phyloP scores from a whole-genome alignment of 2,113 vertebrate species.

The Phyllopteryx taeniolatus region DNA sequence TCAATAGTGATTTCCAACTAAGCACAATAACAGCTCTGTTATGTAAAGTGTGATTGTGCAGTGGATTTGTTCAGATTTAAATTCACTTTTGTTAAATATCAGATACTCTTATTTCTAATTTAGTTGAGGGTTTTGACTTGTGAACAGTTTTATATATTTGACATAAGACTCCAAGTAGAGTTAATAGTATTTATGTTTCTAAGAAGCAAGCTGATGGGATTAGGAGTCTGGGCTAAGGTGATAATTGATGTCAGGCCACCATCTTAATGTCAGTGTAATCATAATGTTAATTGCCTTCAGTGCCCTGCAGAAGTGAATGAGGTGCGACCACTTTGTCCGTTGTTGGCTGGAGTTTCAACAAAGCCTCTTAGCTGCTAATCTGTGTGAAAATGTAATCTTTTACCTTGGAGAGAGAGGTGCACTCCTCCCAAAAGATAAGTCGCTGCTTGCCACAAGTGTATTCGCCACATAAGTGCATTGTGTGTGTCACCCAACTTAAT shows the following conservation, averaged over 20 bases:
- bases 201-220: constrained; percentile 14
- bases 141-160: not conserved
- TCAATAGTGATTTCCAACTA: not conserved
- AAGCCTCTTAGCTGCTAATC: constrained; percentile 71
- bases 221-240: constrained; percentile 5
- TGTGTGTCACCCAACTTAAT: not conserved
- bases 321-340: constrained; percentile 4
- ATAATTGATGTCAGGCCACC: constrained; percentile 54
- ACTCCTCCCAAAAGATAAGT: not conserved
- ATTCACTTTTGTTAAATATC: not conserved
- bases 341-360: constrained; percentile 33
- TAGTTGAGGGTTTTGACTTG: not conserved
- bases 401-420: constrained; percentile 27
- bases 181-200: not conserved
- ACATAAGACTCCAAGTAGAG: not conserved
- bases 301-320: constrained; percentile 26
- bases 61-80: not conserved
- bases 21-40: constrained; percentile 3
- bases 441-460: not conserved
- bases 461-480: not conserved
- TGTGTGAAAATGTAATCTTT: constrained; percentile 59
- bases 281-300: constrained; percentile 58
- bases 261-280: constrained; percentile 28
- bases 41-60: not conserved
- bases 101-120: not conserved